Evolutionary conservation across 2,113 vertebrate genomes (phyloP), one percentile per base, ranked within the genome.

Genomic region (Antigone vipio): DNA sequence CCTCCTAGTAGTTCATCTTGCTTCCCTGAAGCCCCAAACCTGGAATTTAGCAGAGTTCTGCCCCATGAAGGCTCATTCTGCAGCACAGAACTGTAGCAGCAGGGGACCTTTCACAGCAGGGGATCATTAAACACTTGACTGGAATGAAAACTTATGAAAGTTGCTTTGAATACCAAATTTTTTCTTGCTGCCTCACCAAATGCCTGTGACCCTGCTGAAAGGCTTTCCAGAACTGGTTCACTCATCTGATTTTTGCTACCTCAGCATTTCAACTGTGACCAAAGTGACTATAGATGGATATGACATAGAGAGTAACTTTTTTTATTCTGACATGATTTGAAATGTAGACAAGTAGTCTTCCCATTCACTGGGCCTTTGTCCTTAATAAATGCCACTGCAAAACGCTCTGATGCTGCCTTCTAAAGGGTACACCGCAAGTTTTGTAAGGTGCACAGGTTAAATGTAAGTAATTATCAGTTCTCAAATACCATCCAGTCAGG

Each of bases 381-480:
- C 56, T 95, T 87, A 83, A 69, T 52, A 69, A 87, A 58, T 58
- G 72, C n/a, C 2, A 1, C 45, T 12, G 42, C 1, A 5, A 82
- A 92, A 88, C n/a, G 34, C 49, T 89, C 58, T n/a, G 10, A 3
- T 23, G 32, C 38, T 47, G 67, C 89, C 42, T 95, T 83, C 86
- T 44, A 73, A 89, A 83, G 58, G 53, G 62, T 17, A 17, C 38
- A 47, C 45, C 29, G 18, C 34, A 12, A 59, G 58, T 80, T 91
- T 94, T 77, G 38, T 56, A 78, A 79, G 67, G 76, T 60, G 58
- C 14, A 1, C 73, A 45, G 77, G 84, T 85, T 96, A 97, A 85
- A 50, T n/a, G 62, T 88, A 95, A 97, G 95, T 94, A 97, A 95
- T 91, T 91, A 91, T 60, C 81, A 85, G 74, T 69, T 91, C 84